A percentile compares a stretch with the other conserved stretches of the same genome.
phyloP scores from a whole-genome alignment of 2,888 invertebrate species.

The Seira sanloemensis region DNA sequence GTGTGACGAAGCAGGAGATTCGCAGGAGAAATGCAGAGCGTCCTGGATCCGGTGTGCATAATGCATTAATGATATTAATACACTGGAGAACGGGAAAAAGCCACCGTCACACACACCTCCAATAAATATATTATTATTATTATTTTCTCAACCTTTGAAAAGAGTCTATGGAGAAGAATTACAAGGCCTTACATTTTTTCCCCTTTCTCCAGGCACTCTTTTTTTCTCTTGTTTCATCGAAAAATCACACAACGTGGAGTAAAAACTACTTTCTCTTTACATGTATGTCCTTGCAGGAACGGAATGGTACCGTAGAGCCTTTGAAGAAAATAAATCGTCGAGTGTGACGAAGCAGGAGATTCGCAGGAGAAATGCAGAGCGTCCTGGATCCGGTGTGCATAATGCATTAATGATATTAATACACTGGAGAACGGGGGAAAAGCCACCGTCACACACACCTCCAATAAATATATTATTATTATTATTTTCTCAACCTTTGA shows the following conservation, averaged over 20 bases:
- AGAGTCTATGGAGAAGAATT: no score
- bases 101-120: neutral
- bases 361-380: constrained; percentile 56
- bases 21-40: constrained; percentile 56
- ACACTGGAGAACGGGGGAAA: neutral
- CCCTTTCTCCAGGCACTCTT: neutral
- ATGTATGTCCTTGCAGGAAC: constrained; percentile 58
- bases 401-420: constrained; percentile 14
- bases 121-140: constrained; percentile 10
- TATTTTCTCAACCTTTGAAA: constrained; percentile 12
- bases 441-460: neutral
- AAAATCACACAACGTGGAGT: constrained; percentile 2
- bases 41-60: constrained; percentile 63
- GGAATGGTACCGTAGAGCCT: constrained; percentile 71
- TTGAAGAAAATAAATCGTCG: constrained; percentile 74
- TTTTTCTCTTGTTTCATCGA: no score
- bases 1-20: constrained; percentile 64
- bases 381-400: constrained; percentile 64
- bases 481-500: constrained; percentile 9
- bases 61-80: constrained; percentile 14
- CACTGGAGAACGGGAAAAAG: neutral
- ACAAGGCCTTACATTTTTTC: no score
- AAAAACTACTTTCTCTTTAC: no score
- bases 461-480: no score
- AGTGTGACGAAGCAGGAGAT: constrained; percentile 64